Conservation (phyloP, 2,113 vertebrate species). For the Reinhardtius hippoglossoides region DNA sequence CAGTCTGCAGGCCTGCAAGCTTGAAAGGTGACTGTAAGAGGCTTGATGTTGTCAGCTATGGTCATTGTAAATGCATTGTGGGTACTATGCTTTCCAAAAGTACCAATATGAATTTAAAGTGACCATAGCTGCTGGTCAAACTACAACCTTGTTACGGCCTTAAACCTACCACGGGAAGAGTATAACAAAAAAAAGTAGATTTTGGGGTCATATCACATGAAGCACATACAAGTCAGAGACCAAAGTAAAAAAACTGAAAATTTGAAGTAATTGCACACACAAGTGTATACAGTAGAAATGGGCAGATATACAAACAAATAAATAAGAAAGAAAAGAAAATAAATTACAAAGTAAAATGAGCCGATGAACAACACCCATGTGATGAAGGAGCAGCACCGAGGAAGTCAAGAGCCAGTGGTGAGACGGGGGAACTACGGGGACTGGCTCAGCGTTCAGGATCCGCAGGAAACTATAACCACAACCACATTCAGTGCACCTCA, state of each 20-base stretch:
- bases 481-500: constrained; percentile 78
- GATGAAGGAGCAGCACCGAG: constrained; percentile 66
- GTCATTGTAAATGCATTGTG: constrained; percentile 15
- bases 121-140: constrained; percentile 16
- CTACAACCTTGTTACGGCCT: background rate
- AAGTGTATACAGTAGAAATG: constrained; percentile 84
- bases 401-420: constrained; percentile 51
- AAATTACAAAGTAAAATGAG: constrained; percentile 70
- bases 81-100: background rate
- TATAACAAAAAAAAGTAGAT: constrained; percentile 7
- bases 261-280: constrained; percentile 80
- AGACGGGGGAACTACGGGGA: constrained; percentile 64
- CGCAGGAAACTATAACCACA: constrained; percentile 84
- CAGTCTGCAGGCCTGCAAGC: background rate
- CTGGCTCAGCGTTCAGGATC: constrained; percentile 87
- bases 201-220: constrained; percentile 3
- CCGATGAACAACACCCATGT: constrained; percentile 54
- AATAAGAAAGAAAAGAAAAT: constrained; percentile 74
- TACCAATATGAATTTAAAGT: constrained; percentile 12
- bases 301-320: constrained; percentile 78
- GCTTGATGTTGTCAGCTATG: constrained; percentile 28
- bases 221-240: constrained; percentile 55
- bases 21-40: constrained; percentile 18
- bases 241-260: constrained; percentile 17
- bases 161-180: constrained; percentile 1